Evolutionary conservation across 2,113 vertebrate genomes (phyloP), one percentile per base, ranked within the genome.

Genomic region (Protomyctophum bolini): DNA sequence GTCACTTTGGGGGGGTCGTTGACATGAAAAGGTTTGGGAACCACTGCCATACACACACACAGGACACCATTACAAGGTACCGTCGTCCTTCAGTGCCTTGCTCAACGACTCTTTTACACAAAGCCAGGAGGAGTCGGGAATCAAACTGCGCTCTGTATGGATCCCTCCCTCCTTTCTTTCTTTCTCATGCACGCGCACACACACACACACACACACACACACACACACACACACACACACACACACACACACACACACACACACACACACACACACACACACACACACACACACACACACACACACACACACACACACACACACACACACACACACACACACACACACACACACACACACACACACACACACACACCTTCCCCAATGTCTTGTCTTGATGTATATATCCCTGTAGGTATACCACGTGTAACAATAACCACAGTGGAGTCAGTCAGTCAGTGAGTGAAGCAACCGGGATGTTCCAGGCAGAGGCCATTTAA

Each of bases 401-500:
- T 21, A 89, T 88, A 84, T 83, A 86, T 83, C 66, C 47, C 62
- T 70, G 67, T 68, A 84, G n/a, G n/a, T n/a, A n/a, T n/a, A n/a
- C 79, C 66, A 4, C 15, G 6, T 49, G 75, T 75, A 82, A 21
- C 77, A 80, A 82, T 78, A 86, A 83, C 71, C 59, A 77, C 62
- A 74, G 77, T 54, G 10, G 57, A 76, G 79, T 82, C 83, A 81
- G 76, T 66, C 48, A 75, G 79, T 82, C 76, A 84, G 69, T 62
- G 72, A 72, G 58, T 58, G 33, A 33, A 6, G 33, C 3, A 74
- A 67, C 73, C 63, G 77, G 60, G 66, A 75, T 71, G 69, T 83
- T 68, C 65, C 83, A 84, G 79, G 69, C 60, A 82, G 61, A 83
- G 70, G 77, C 81, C 79, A 83, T 86, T 88, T 88, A 62, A 87